Evolutionary conservation across 2,113 vertebrate genomes (phyloP).

Genomic region (Serilophus lunatus): DNA sequence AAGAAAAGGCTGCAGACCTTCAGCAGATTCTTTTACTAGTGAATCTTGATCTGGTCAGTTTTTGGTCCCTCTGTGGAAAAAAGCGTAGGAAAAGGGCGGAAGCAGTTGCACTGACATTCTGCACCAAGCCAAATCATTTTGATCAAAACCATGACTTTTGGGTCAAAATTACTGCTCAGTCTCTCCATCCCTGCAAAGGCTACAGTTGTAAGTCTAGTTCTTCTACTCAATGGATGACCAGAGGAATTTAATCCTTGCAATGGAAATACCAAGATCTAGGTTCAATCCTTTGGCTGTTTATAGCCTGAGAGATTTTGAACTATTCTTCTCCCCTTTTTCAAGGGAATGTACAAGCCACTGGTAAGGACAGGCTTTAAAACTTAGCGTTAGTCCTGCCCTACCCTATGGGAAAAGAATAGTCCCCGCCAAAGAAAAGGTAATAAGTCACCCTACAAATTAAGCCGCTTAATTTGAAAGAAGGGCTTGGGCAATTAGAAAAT

Average conservation of each 20-base stretch:
- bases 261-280: accelerated
- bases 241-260: neutral
- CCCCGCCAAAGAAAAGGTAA: neutral
- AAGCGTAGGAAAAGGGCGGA: neutral
- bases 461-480: neutral
- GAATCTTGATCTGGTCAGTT: neutral
- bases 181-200: neutral
- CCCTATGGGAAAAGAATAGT: accelerated
- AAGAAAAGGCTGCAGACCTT: neutral
- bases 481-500: neutral
- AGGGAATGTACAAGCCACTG: neutral
- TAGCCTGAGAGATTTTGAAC: neutral
- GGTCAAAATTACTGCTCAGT: neutral
- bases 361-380: neutral
- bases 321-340: neutral
- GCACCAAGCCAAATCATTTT: neutral
- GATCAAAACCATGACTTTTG: neutral
- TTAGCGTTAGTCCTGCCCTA: neutral
- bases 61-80: neutral
- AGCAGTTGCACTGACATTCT: neutral
- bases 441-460: neutral
- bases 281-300: neutral
- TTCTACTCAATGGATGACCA: neutral
- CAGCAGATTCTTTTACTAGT: neutral
- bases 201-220: neutral